Evolutionary conservation across 2,888 invertebrate species (phyloP), one percentile per base, ranked within the genome.

Genomic region (Vanessa cardui): DNA sequence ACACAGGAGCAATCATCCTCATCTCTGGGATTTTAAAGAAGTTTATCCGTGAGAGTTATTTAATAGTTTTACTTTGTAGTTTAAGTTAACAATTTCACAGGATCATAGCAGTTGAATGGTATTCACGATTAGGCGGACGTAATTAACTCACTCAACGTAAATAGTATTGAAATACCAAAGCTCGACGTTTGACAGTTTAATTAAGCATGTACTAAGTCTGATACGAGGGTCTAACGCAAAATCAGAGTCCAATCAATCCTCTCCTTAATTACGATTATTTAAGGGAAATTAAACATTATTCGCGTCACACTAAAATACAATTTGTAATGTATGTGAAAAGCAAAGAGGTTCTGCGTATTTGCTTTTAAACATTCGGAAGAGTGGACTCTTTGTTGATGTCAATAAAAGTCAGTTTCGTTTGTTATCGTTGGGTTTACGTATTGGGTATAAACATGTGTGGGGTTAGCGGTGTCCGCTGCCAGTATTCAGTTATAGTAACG

Each of bases 141-240:
- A 76, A 75, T 74, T 72, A 72, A 72, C 69, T 72, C 70, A 72
- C 70, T 71, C 73, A 72, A 69, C 64, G 69, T 69, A 71, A 72
- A 73, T 74, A 72, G 65, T 73, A 76, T 73, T 74, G 70, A 75
- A 75, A 76, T 74, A 68, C 71, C 75, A 62, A 69, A 72, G 66
- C 72, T 74, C 73, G 72, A 80, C 78, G 74, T 81, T 81, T 82
- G 82, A 81, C 82, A 83, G 81, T 81, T 83, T 83, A 83, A 81
- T 83, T 83, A 83, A 83, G 78, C 78, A 79, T 80, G 77, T 80
- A 80, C 81, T 79, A 74, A 80, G 76, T 75, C 73, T 74, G 76
- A 78, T 78, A 77, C 77, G 76, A 80, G 79, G 80, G 78, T 80
- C 77, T 77, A 76, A 78, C 76, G 75, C 74, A 76, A 80, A 80